Base-by-base conservation (phyloP, 2,797 vertebrate species). In the Lepidocolaptes lacrymiger region DNA sequence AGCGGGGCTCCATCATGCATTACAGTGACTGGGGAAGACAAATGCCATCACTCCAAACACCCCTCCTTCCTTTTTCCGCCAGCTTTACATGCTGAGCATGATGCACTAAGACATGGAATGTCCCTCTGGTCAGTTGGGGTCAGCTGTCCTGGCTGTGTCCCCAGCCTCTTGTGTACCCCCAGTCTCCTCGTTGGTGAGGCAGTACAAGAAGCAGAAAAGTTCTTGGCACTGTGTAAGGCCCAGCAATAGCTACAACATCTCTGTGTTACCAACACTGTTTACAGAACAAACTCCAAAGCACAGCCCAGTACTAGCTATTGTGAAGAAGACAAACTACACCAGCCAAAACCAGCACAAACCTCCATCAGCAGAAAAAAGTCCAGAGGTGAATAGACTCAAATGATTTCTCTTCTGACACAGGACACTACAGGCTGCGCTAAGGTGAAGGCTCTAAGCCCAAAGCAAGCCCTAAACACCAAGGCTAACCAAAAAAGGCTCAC, bases 361-460 rank as follows among this genome's bases (percentile, higher is more conserved):
- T 61, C 24, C 20, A 34, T 16, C 17, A 37, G 63, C 27, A 56
- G 79, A n/a, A 62, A 68, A 74, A 89, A 55, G 2, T 0, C 21
- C 8, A 51, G 20, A 16, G 21, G 8, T 68, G 23, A 56, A 63
- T 7, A 62, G 14, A 19, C 12, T 27, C 43, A 80, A 73, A 46
- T 73, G 0, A 69, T 63, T 85, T 77, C 46, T 80, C 24, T 24
- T 59, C 32, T 69, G n/a, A 18, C 54, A 37, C 0, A 0, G 69
- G 72, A 62, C 52, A 46, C 52, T 44, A 39, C 24, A 43, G 52
- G 27, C 43, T 80, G 58, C 21, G 16, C 28, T 26, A 6, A 64
- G 24, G 30, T 52, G 66, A 64, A 21, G 28, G 26, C 24, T 78
- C 41, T 58, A 71, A 94, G 66, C 28, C 37, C 78, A 88, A 77